Evolutionary conservation across 2,888 invertebrate species (phyloP).

Genomic region (Callimorpha dominula): DNA sequence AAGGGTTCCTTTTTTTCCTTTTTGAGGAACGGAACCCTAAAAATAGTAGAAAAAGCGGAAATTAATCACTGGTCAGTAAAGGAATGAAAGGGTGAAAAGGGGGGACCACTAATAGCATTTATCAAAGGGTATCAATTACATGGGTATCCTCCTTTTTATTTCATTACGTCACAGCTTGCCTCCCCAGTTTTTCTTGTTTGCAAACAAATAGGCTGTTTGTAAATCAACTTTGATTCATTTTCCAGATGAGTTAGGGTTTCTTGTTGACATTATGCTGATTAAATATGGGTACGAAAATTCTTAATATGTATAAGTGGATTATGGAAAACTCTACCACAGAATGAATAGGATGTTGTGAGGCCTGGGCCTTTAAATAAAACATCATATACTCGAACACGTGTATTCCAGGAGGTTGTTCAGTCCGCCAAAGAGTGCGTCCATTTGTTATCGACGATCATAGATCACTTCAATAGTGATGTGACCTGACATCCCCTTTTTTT

Average conservation of each 20-base stretch:
- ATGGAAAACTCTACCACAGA: too few relatives aligned
- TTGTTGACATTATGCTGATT: background rate
- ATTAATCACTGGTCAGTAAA: background rate
- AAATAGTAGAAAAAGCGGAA: background rate
- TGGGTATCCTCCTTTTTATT: conserved; percentile 28
- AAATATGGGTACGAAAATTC: background rate
- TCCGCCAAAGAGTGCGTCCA: too few relatives aligned
- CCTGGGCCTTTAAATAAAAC: too few relatives aligned
- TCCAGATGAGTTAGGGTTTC: background rate
- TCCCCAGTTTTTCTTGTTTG: background rate
- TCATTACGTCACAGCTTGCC: conserved; percentile 15
- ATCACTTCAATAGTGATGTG: too few relatives aligned
- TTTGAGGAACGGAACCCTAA: too few relatives aligned
- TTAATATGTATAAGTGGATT: background rate
- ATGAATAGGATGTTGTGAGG: too few relatives aligned
- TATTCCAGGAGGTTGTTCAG: too few relatives aligned
- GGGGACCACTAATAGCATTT: conserved; percentile 27
- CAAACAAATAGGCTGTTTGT: background rate
- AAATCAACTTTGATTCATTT: conserved; percentile 7
- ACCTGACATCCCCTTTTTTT: too few relatives aligned
- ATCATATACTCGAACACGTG: too few relatives aligned
- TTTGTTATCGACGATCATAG: too few relatives aligned
- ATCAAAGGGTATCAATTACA: conserved; percentile 40
- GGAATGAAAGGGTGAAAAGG: conserved; percentile 1
- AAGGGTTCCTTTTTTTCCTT: too few relatives aligned